Base-by-base conservation (phyloP, 2,113 vertebrate species). In the Calyptommatus sinebrachiatus region DNA sequence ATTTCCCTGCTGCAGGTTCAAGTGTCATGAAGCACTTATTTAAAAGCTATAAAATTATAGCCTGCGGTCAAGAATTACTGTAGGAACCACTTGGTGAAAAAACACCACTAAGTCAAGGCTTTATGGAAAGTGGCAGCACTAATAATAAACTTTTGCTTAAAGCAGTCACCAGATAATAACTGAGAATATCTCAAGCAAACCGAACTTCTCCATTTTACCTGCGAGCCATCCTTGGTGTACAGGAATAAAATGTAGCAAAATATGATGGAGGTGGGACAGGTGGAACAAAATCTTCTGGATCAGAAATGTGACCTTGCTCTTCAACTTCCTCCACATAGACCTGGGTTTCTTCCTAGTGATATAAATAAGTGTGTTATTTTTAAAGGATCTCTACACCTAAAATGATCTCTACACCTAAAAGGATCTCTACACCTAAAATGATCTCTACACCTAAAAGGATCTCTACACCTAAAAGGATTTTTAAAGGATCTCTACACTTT, bases 231-330 rank as follows among this genome's bases (percentile, higher is more conserved):
- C 73, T 89, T 12, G 94, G 94, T 0, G 92, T 94, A 73, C 84
- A 94, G 0, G 95, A 95, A 90, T 93, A 95, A 85, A 94, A 94
- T 0, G 93, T 94, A 62, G 94, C 94, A 83, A 96, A 97, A 81
- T 96, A 97, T 29, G 96, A 96, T 0, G 96, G 96, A n/a, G 96
- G 96, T 0, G 94, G 96, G 16, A 91, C 94, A 0, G 96, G 95
- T 0, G 95, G 92, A 53, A 96, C 93, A 81, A 97, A 97, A 80
- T 94, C 95, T 8, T 97, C 95, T 0, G 92, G 92, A 87, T 97
- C 95, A 0, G 92, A 94, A 76, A 87, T 26, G 0, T n/a, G 83
- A 62, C 84, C 78, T 1, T 90, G 86, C 1, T 95, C 95, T 88
- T 95, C 96, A 35, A 66, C 91, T 62, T 96, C 95, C 61, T 96